Conservation (phyloP, 2,113 vertebrate species). For the Lamprologus tigripictilis region DNA sequence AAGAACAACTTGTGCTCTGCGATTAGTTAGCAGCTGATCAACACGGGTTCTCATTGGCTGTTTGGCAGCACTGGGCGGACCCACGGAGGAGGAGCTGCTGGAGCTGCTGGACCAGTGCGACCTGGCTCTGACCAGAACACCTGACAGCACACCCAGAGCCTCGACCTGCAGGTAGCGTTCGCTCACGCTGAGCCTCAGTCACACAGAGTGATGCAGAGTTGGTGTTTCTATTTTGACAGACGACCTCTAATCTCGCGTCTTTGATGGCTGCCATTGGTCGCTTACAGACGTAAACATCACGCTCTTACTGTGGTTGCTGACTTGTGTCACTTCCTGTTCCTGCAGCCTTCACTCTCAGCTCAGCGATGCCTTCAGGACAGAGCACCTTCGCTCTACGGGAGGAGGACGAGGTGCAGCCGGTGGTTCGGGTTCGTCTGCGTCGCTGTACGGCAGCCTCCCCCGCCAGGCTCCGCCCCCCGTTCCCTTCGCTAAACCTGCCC, state of each 20-base stretch:
- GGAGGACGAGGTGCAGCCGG: slow-evolving; percentile 12
- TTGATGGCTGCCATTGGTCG: accelerated
- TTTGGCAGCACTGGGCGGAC: slow-evolving; percentile 71
- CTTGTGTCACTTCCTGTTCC: neutral
- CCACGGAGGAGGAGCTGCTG: slow-evolving; percentile 82
- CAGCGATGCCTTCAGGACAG: slow-evolving; percentile 35
- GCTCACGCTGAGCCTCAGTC: neutral
- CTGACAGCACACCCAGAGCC: slow-evolving; percentile 65
- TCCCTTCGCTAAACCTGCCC: slow-evolving; percentile 17
- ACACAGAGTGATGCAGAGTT: neutral
- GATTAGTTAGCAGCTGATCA: neutral
- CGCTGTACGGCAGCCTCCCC: slow-evolving; percentile 55
- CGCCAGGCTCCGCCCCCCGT: slow-evolving; percentile 41
- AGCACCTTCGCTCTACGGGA: neutral
- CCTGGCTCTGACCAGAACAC: slow-evolving; percentile 74
- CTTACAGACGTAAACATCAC: accelerated
- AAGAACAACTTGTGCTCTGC: neutral
- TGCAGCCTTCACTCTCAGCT: slow-evolving; percentile 68
- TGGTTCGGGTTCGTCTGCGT: neutral
- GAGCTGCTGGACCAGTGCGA: slow-evolving; percentile 85
- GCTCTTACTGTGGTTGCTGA: neutral
- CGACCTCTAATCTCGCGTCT: neutral
- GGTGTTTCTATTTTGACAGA: neutral
- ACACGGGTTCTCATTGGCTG: slow-evolving; percentile 6
- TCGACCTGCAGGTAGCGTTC: slow-evolving; percentile 72